phyloP scores from a whole-genome alignment of 2,888 invertebrate species.

The Dexiosoma caninum region DNA sequence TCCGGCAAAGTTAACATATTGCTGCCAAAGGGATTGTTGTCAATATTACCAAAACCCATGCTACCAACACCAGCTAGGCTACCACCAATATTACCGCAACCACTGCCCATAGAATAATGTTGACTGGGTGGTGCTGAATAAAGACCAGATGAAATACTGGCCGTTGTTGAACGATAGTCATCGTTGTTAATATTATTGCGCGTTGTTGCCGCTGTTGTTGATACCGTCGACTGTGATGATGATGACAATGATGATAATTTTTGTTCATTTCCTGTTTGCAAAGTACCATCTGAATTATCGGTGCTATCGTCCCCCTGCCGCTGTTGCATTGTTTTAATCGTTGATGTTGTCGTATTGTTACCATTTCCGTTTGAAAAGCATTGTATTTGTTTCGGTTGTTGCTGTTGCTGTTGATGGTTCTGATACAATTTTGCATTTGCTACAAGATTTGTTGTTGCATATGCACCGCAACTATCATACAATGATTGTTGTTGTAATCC shows the following conservation, averaged over 20 bases:
- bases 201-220: slow-evolving; percentile 35
- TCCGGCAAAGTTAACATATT: slow-evolving; percentile 66
- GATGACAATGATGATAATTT: slow-evolving; percentile 56
- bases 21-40: slow-evolving; percentile 60
- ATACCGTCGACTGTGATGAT: slow-evolving; percentile 40
- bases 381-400: slow-evolving; percentile 21
- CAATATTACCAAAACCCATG: slow-evolving; percentile 57
- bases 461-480: slow-evolving; percentile 78
- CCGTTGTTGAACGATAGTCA: slow-evolving; percentile 72
- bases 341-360: slow-evolving; percentile 47
- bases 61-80: slow-evolving; percentile 62
- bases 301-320: slow-evolving; percentile 20
- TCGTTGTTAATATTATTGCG: slow-evolving; percentile 62
- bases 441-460: slow-evolving; percentile 78
- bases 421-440: slow-evolving; percentile 78
- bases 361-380: slow-evolving; percentile 47
- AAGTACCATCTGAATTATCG: slow-evolving; percentile 46
- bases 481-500: slow-evolving; percentile 67
- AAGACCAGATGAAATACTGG: slow-evolving; percentile 70
- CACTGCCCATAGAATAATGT: slow-evolving; percentile 70
- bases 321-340: slow-evolving; percentile 49
- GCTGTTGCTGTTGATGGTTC: slow-evolving; percentile 68
- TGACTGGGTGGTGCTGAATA: slow-evolving; percentile 78
- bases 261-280: slow-evolving; percentile 56
- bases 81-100: slow-evolving; percentile 66